Evolutionary conservation across 2,797 vertebrate genomes (phyloP).

Genomic region (Acipenser ruthenus): DNA sequence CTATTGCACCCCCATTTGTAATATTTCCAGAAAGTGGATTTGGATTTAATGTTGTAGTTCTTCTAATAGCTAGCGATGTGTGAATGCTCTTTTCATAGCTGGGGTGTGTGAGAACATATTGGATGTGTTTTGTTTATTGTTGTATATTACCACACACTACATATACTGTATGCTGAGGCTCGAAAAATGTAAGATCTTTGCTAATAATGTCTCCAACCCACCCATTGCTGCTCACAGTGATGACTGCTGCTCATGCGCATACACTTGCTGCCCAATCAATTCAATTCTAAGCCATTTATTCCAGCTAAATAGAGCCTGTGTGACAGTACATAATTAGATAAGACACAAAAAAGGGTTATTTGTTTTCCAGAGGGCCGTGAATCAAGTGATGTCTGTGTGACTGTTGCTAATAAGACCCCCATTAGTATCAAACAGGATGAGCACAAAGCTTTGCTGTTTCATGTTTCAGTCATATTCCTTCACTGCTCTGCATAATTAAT

Average conservation of each 20-base stretch:
- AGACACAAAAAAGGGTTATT: conserved; percentile 43
- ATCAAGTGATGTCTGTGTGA: conserved; percentile 54
- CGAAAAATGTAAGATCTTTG: background rate
- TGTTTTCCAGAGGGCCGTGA: conserved; percentile 34
- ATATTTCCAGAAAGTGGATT: no score
- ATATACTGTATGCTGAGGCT: no score
- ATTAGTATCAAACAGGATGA: conserved; percentile 37
- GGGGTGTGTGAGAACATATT: no score
- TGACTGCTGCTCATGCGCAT: background rate
- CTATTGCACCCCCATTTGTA: no score
- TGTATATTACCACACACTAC: no score
- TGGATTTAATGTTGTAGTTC: no score
- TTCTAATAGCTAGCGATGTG: no score
- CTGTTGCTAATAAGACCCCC: conserved; percentile 32
- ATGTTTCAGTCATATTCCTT: conserved; percentile 8
- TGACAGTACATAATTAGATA: background rate
- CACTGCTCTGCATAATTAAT: conserved; percentile 11
- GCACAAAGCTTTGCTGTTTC: conserved; percentile 39
- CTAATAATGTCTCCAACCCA: background rate
- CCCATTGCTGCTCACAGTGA: background rate
- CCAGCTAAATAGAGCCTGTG: conserved; percentile 31
- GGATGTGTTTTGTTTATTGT: no score
- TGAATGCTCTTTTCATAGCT: no score
- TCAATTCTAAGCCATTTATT: conserved; percentile 36
- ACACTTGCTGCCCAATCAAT: conserved; percentile 4